These are phyloP conservation scores for Brachyalestes nurse DNA, from an alignment of 2,797 vertebrate genomes.

Conservation along the genomic window DNA sequence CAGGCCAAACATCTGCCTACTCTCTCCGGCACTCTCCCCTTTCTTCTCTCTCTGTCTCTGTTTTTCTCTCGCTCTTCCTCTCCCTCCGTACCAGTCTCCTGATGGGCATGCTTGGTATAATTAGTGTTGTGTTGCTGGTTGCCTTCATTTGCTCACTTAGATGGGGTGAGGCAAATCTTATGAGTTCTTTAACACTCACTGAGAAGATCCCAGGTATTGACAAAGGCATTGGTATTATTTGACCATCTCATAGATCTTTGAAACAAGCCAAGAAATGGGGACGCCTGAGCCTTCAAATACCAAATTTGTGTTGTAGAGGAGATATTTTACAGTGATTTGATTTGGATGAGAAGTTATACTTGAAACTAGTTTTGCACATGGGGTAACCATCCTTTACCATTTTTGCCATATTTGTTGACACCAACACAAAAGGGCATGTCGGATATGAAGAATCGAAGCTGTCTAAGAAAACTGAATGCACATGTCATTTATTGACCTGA, in stretches of 20 bases:
- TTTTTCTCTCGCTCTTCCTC: slow-evolving; percentile 15
- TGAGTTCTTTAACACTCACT: not conserved
- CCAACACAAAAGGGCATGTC: no score
- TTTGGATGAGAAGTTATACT: no score
- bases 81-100: slow-evolving; percentile 38
- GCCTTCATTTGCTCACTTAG: slow-evolving; percentile 53
- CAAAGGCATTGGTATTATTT: not conserved
- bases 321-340: no score
- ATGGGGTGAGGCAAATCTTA: slow-evolving; percentile 16
- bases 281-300: not conserved
- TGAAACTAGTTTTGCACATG: no score
- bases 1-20: slow-evolving; percentile 79
- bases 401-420: no score
- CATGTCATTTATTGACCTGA: no score
- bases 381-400: no score
- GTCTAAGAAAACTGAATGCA: no score
- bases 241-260: no score
- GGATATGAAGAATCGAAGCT: no score
- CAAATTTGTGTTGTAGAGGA: not conserved
- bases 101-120: slow-evolving; percentile 45
- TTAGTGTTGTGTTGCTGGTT: slow-evolving; percentile 54
- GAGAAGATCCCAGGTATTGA: not conserved
- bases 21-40: slow-evolving; percentile 48
- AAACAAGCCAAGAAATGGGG: not conserved
- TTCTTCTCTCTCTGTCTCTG: slow-evolving; percentile 13